Percentiles rank a stretch among this genome's conserved stretches.
Conservation (phyloP, 1,140 invertebrate genomes). For the Zaprionus lachaisei region DNA sequence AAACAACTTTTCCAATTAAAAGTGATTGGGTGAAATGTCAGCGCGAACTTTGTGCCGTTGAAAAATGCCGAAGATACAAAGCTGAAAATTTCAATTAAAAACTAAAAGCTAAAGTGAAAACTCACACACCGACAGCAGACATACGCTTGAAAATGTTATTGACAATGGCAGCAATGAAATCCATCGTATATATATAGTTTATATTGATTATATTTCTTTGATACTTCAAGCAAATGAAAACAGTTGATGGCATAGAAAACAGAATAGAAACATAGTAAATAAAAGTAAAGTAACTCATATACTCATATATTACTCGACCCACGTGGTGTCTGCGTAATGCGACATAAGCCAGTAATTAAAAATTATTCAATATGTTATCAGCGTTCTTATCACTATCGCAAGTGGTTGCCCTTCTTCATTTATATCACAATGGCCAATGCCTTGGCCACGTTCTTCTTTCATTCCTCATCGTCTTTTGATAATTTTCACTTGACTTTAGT, state of each 20-base stretch:
- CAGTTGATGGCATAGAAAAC: not conserved
- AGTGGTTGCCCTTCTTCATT: slow-evolving; percentile 10
- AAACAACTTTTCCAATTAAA: slow-evolving; percentile 49
- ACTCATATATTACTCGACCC: slow-evolving; percentile 48
- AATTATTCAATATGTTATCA: slow-evolving; percentile 14
- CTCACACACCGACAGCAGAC: not conserved
- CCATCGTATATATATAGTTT: not conserved
- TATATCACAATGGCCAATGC: slow-evolving; percentile 59
- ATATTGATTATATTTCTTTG: not conserved
- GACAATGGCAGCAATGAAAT: not conserved
- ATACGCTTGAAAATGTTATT: not conserved
- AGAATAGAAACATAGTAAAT: not conserved
- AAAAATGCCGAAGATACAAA: slow-evolving; percentile 25
- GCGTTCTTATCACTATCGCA: slow-evolving; percentile 38
- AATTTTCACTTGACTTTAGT: slow-evolving; percentile 58
- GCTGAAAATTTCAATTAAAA: slow-evolving; percentile 61
- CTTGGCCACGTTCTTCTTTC: slow-evolving; percentile 52
- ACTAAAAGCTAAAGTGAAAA: slow-evolving; percentile 16
- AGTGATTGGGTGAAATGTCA: slow-evolving; percentile 37
- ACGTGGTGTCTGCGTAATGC: slow-evolving; percentile 61
- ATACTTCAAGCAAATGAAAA: not conserved
- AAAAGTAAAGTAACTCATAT: slow-evolving; percentile 12
- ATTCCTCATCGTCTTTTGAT: slow-evolving; percentile 48
- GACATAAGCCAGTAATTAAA: slow-evolving; percentile 3
- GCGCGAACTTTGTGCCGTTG: slow-evolving; percentile 21